These are phyloP conservation scores for Oncopeltus fasciatus DNA, from an alignment of 1,140 invertebrate genomes.

Conservation along the genomic window DNA sequence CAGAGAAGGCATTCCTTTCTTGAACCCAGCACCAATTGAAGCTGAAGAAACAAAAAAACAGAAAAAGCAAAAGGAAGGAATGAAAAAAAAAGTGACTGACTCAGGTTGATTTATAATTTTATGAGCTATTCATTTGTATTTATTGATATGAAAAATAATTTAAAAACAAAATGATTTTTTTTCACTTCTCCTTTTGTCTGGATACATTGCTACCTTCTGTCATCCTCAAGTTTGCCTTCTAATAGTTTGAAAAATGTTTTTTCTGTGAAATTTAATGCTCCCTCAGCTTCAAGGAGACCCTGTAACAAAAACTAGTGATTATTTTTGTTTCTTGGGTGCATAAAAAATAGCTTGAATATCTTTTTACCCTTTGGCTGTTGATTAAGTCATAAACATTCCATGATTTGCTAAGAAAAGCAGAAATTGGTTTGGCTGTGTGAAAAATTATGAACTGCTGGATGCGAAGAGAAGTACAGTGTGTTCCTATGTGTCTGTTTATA, in stretches of 20 bases:
- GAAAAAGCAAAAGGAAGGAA: conserved; percentile 50
- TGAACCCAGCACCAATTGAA: conserved; percentile 91
- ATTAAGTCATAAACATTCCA: no score
- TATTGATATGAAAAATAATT: conserved; percentile 2
- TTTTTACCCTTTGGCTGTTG: no score
- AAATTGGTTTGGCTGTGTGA: no score
- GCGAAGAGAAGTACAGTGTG: no score
- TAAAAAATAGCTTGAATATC: no score
- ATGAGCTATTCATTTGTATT: conserved; percentile 4
- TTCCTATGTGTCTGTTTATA: no score
- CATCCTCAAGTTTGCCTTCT: conserved; percentile 1
- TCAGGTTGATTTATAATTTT: not conserved
- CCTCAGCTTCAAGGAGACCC: not conserved
- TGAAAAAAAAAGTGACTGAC: conserved; percentile 19
- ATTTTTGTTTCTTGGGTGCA: no score
- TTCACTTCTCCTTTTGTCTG: not conserved
- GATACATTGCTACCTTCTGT: not conserved
- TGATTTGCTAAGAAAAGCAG: no score
- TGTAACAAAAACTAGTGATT: no score
- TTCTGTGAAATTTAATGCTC: conserved; percentile 1
- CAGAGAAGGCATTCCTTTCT: conserved; percentile 83
- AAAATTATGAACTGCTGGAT: no score
- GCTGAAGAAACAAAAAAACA: conserved; percentile 68
- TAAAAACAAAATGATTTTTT: not conserved
- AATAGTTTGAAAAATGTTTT: conserved; percentile 12